These are phyloP conservation scores for Pedetes capensis DNA, from an alignment of 2,113 vertebrate species.

Conservation along the genomic window DNA sequence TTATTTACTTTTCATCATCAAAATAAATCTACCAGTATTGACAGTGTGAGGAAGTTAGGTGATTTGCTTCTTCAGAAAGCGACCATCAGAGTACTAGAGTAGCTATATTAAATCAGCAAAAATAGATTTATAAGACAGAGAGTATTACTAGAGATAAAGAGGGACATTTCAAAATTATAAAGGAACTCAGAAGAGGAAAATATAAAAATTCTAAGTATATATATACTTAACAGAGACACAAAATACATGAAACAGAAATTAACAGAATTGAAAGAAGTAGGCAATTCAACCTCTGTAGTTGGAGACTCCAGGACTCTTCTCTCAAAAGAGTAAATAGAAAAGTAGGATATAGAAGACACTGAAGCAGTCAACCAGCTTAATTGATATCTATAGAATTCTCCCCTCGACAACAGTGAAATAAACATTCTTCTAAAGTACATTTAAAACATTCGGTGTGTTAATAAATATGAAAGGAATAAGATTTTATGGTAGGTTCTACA, in stretches of 20 bases:
- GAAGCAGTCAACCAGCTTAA: background rate
- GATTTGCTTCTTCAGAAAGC: background rate
- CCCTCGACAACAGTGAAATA: background rate
- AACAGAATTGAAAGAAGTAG: background rate
- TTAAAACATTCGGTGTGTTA: background rate
- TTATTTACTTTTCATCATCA: background rate
- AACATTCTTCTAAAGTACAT: background rate
- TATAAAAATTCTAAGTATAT: background rate
- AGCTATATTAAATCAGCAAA: background rate
- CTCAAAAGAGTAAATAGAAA: background rate
- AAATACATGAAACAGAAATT: background rate
- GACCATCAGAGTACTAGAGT: background rate
- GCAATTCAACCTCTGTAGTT: background rate
- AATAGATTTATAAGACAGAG: background rate
- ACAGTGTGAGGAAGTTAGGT: background rate
- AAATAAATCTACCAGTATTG: background rate
- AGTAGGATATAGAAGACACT: background rate
- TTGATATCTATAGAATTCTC: background rate
- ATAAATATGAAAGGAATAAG: too few relatives aligned
- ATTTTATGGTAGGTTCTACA: too few relatives aligned
- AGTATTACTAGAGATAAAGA: background rate
- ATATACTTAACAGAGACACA: background rate
- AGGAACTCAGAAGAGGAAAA: background rate
- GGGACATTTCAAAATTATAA: background rate
- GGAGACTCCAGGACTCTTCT: background rate